phyloP scores from a whole-genome alignment of 2,888 invertebrate species.

The Notodonta ziczac region DNA sequence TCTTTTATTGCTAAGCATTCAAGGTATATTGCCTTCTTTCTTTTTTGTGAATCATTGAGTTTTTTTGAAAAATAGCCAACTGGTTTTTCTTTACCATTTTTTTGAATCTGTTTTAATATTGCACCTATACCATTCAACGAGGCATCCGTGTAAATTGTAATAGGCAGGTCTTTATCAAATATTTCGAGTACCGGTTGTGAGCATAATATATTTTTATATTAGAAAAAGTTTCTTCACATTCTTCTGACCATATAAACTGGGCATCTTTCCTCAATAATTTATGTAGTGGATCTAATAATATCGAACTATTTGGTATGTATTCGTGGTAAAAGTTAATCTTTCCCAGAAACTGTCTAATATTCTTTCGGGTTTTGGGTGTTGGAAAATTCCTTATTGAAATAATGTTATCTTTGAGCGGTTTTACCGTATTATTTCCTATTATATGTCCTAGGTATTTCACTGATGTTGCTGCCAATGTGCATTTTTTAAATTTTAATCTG shows the following conservation, averaged over 20 bases:
- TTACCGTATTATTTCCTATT: slow-evolving; percentile 33
- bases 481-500: slow-evolving; percentile 32
- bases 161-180: too few relatives aligned
- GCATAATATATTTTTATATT: too few relatives aligned
- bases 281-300: slow-evolving; percentile 37
- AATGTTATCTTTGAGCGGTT: slow-evolving; percentile 39
- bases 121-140: too few relatives aligned
- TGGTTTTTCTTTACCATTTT: too few relatives aligned
- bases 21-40: too few relatives aligned
- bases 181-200: too few relatives aligned
- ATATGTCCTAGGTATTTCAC: slow-evolving; percentile 37
- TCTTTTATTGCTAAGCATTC: too few relatives aligned
- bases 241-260: slow-evolving; percentile 27
- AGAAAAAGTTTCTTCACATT: slow-evolving; percentile 15
- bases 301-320: slow-evolving; percentile 30
- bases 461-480: slow-evolving; percentile 22
- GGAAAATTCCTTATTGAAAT: slow-evolving; percentile 32
- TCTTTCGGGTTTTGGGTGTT: slow-evolving; percentile 24
- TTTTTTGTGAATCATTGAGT: too few relatives aligned
- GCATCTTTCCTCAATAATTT: slow-evolving; percentile 33
- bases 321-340: slow-evolving; percentile 36
- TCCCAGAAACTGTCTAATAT: slow-evolving; percentile 35
- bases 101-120: too few relatives aligned
- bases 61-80: too few relatives aligned
- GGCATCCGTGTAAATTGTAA: too few relatives aligned